A percentile compares a stretch with the other conserved stretches of the same genome.
Conservation (phyloP, 2,113 vertebrate genomes). For the Percopsis transmontana region DNA sequence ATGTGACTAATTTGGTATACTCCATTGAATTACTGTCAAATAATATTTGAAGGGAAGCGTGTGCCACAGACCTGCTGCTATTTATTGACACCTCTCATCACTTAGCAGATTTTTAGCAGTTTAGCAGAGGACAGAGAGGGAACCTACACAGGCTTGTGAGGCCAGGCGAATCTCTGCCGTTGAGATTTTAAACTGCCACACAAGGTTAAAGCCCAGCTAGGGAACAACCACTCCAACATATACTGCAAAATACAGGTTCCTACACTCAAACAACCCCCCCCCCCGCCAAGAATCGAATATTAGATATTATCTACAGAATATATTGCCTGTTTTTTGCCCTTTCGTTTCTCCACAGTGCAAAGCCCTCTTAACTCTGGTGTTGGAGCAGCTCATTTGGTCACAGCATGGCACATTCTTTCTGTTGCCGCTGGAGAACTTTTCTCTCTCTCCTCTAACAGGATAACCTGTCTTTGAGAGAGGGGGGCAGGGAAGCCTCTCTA, state of each 20-base stretch:
- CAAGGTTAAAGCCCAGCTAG: too few species aligned
- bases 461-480: constrained; percentile 61
- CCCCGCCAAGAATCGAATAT: too few species aligned
- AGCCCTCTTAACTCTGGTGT: constrained; percentile 67
- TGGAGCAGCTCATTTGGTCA: constrained; percentile 60
- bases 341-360: constrained; percentile 51
- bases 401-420: constrained; percentile 79
- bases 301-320: too few species aligned
- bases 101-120: constrained; percentile 49
- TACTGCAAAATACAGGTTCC: too few species aligned
- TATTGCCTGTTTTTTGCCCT: constrained; percentile 37
- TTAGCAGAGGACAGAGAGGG: constrained; percentile 40
- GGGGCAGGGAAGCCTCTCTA: constrained; percentile 44
- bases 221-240: too few species aligned
- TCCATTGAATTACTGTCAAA: constrained; percentile 33
- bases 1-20: constrained; percentile 42
- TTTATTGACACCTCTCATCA: too few species aligned
- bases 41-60: constrained; percentile 57
- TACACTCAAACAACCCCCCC: too few species aligned
- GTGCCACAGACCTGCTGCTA: constrained; percentile 55
- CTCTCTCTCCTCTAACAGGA: constrained; percentile 67
- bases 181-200: too few species aligned
- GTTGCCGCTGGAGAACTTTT: constrained; percentile 79
- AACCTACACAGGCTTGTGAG: not conserved
- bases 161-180: too few species aligned